A percentile compares a stretch with the other conserved stretches of the same genome.
Conservation (phyloP, 2,113 vertebrate genomes). For the Hemiscyllium ocellatum region DNA sequence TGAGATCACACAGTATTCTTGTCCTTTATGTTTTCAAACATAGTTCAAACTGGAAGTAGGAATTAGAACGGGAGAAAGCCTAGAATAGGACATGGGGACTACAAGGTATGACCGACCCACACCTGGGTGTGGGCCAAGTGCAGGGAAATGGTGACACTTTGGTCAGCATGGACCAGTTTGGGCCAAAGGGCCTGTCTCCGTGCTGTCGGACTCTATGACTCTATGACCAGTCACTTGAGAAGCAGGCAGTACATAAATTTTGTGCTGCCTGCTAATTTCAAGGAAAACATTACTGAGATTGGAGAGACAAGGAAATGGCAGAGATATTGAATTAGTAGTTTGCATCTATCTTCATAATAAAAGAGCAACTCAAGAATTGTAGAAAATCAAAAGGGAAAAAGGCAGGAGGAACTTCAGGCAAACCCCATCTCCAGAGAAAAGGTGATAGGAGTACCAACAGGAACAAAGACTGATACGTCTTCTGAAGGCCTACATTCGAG, state of each 20-base stretch:
- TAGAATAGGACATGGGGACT: neutral
- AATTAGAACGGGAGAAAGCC: neutral
- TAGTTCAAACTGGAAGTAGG: neutral
- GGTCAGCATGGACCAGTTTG: too few relatives aligned
- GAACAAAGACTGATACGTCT: neutral
- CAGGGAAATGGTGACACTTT: too few relatives aligned
- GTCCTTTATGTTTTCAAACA: neutral
- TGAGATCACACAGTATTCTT: neutral
- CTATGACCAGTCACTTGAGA: too few relatives aligned
- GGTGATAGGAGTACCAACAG: neutral
- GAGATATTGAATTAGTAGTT: neutral
- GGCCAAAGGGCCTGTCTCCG: too few relatives aligned
- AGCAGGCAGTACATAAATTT: neutral
- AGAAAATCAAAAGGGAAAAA: neutral
- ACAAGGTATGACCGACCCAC: fast-evolving
- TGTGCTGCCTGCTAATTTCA: neutral
- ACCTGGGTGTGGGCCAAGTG: too few relatives aligned
- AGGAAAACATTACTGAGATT: neutral
- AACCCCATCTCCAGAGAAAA: neutral
- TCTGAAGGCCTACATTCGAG: neutral
- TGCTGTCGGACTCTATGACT: too few relatives aligned
- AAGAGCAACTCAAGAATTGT: neutral
- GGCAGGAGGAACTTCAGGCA: neutral
- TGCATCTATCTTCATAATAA: neutral
- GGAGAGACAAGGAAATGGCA: neutral